Base-by-base conservation (phyloP, 53 echinoderm and acorn worm species). In the Crossaster papposus region DNA sequence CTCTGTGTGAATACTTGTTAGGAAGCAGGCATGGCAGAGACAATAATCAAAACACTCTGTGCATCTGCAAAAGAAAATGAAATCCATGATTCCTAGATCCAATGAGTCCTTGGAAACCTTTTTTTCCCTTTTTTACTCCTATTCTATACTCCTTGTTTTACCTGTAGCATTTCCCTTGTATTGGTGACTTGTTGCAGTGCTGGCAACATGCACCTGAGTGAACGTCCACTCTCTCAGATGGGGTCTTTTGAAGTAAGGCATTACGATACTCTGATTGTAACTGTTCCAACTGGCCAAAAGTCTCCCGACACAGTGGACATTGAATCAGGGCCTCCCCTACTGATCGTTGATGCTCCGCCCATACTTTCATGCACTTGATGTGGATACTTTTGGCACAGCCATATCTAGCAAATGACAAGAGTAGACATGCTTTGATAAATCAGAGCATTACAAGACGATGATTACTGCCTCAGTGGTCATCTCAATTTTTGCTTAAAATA, bases 341-440 rank as follows among this genome's bases (percentile, higher is more conserved):
- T 7, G 97, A 95, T 70, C 91, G 92, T 92, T 97, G 98, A 91
- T 97, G 98, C 74, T 97, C 98, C n/a, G 98, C 98, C 98, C 98
- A 97, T 14, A 97, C 94, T 81, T 97, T 97, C 98, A 97, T 97
- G 93, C 98, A 97, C 79, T 94, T 97, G 79, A 97, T 97, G 80
- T 97, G 98, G 64, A 92, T 96, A 73, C 98, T 97, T 79, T 97
- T 97, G 1, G 94, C 98, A 92, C 98, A 97, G 20, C 96, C 98
- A 91, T 91, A 97, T 77, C 98, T 97, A 65, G 1, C 51, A 68
- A 30, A 28, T 23, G 0, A 44, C 44, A 44, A 44, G 9, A 44
- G 6, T 7, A 44, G 44, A n/a, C n/a, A n/a, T 44, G 44, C 5
- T 44, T 44, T 0, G 9, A 44, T 44, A 9, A 44, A 9, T 44